Evolutionary conservation across 2,888 invertebrate genomes (phyloP).

Genomic region (Caradrina clavipalpis): DNA sequence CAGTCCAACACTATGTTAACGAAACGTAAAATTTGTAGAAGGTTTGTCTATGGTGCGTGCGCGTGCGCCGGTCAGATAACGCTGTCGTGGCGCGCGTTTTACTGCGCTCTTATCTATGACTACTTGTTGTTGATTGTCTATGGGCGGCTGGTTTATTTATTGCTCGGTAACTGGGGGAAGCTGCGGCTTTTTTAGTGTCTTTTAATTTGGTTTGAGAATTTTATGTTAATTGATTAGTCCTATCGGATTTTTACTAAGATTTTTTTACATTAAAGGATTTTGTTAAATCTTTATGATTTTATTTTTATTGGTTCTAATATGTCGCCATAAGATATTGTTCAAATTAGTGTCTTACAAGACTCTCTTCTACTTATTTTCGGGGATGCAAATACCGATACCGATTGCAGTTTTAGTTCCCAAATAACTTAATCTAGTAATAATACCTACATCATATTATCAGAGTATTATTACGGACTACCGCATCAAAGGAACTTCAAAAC

Average conservation of each 20-base stretch:
- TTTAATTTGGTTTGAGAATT: constrained; percentile 39
- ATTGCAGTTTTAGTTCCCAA: too few relatives aligned
- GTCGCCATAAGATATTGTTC: too few relatives aligned
- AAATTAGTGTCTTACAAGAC: too few relatives aligned
- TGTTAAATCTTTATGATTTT: too few relatives aligned
- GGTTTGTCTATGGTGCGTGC: constrained; percentile 57
- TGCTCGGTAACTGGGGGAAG: constrained; percentile 30
- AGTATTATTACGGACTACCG: constrained; percentile 3
- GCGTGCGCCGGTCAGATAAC: constrained; percentile 65
- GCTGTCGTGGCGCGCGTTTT: constrained; percentile 55
- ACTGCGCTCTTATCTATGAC: constrained; percentile 68
- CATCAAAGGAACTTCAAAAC: constrained; percentile 18
- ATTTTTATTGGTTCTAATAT: too few relatives aligned
- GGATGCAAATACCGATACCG: too few relatives aligned
- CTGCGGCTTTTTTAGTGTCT: constrained; percentile 28
- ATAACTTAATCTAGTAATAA: not conserved
- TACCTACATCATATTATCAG: not conserved
- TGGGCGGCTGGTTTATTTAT: constrained; percentile 60
- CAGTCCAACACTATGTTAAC: constrained; percentile 56
- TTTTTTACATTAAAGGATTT: not conserved
- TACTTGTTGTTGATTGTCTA: constrained; percentile 65
- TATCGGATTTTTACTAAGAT: not conserved
- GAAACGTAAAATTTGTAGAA: constrained; percentile 61
- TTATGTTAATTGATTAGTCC: constrained; percentile 1
- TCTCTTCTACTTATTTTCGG: too few relatives aligned